phyloP scores from a whole-genome alignment of 2,888 invertebrate genomes.

The Ephialtes manifestator region DNA sequence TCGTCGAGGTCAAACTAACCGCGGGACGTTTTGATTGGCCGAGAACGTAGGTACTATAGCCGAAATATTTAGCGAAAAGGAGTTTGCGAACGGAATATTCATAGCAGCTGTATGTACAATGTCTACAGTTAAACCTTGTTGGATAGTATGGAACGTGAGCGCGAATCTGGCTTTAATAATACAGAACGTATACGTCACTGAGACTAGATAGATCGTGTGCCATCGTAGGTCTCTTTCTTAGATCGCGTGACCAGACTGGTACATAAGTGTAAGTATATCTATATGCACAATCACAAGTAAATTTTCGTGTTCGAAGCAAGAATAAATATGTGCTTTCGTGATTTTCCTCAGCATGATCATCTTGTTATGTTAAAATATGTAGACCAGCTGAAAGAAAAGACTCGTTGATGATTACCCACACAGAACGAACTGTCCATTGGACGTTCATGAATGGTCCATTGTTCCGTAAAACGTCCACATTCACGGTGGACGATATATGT shows the following conservation, averaged over 20 bases:
- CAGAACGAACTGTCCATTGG: too few species aligned
- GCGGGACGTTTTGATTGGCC: conserved; percentile 57
- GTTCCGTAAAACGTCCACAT: too few species aligned
- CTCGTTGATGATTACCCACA: conserved; percentile 4
- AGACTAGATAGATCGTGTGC: conserved; percentile 17
- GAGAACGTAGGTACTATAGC: conserved; percentile 42
- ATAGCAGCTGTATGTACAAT: not conserved
- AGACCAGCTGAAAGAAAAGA: not conserved
- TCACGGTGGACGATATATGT: too few species aligned
- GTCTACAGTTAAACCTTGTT: not conserved
- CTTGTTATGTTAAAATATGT: conserved; percentile 4
- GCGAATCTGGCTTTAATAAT: conserved; percentile 13
- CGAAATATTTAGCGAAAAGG: conserved; percentile 51
- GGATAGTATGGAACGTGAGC: not conserved
- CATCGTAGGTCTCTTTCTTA: conserved; percentile 20
- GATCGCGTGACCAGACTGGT: conserved; percentile 26
- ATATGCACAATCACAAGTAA: not conserved
- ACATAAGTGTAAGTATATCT: conserved; percentile 18
- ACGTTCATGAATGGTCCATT: too few species aligned
- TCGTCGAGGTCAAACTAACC: conserved; percentile 41
- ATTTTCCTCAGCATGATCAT: conserved; percentile 22
- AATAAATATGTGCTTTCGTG: conserved; percentile 19
- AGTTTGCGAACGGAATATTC: conserved; percentile 8
- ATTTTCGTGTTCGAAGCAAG: conserved; percentile 1
- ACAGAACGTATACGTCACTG: conserved; percentile 25